Base-by-base conservation (phyloP, 2,888 invertebrate species). In the Volucella inanis region DNA sequence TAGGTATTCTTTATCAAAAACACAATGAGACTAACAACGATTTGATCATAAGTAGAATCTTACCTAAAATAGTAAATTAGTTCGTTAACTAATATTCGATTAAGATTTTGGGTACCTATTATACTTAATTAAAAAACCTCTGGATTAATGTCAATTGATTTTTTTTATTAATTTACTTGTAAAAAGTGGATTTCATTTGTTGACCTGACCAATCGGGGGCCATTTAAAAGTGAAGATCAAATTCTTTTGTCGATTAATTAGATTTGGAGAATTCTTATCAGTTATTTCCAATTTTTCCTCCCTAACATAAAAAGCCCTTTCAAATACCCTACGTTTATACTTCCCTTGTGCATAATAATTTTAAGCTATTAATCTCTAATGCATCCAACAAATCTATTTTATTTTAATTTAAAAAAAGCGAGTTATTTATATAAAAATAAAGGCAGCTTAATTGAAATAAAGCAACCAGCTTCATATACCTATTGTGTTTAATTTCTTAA, bases 391-490 rank as follows among this genome's bases (percentile, higher is more conserved):
- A 8, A 55, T 15, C 47, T 41, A 10, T 45, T 55, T 43, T 55
- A 47, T 43, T 57, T 55, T 41, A 49, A 68, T 41, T 22, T 9
- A 62, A 77, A 52, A 12, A 39, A 52, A 54, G 3, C 11, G 11
- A 38, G 43, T 55, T 57, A 8, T 31, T 39, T 15, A 9, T 10
- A 49, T n/a, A 45, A 8, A 72, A 43, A 50, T 57, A 38, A 15
- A 15, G 41, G 1, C 12, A 79, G 18, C 43, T 65, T 47, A 72
- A 55, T 6, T 38, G n/a, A 62, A 64, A 65, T 45, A 47, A 39
- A 82, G 54, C 77, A 82, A 62, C 68, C 47, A 57, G 77, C 76
- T 80, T 79, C 54, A 47, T 70, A 68, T 15, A 15, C 47, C 18
- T 65, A 15, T 64, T 77, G 38, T 82, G 78, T 84, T 38, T 3